These are phyloP conservation scores for Syngnathus rostellatus DNA, from an alignment of 2,797 vertebrate species.

Conservation along the genomic window DNA sequence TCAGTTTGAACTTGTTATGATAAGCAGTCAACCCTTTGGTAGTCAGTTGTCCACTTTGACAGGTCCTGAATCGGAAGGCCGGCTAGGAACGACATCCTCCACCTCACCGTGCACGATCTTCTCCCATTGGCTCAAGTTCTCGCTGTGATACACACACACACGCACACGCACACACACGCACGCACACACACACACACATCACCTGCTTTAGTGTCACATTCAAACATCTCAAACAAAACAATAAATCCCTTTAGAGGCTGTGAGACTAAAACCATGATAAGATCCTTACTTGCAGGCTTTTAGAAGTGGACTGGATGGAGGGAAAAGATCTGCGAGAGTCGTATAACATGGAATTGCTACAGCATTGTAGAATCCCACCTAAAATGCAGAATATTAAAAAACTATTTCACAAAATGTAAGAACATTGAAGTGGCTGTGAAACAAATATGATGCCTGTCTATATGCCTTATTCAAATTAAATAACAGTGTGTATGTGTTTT, in stretches of 20 bases:
- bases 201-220: background rate
- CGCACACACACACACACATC: background rate
- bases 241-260: background rate
- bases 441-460: background rate
- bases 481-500: no score
- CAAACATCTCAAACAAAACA: background rate
- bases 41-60: conserved; percentile 84
- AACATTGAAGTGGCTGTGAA: background rate
- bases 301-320: conserved; percentile 83
- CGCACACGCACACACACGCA: background rate
- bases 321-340: conserved; percentile 85
- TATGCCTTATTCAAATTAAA: background rate
- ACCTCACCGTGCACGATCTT: conserved; percentile 83
- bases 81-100: conserved; percentile 51
- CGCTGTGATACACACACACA: conserved; percentile 62
- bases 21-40: conserved; percentile 31
- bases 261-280: background rate
- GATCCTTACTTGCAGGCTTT: conserved; percentile 82
- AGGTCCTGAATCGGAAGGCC: conserved; percentile 68
- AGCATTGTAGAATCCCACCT: conserved; percentile 97
- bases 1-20: conserved; percentile 45
- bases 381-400: conserved; percentile 6
- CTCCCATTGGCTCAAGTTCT: conserved; percentile 94
- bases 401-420: background rate
- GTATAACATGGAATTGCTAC: conserved; percentile 95